Conservation (phyloP, 2,888 invertebrate genomes). For the Pecten maximus region DNA sequence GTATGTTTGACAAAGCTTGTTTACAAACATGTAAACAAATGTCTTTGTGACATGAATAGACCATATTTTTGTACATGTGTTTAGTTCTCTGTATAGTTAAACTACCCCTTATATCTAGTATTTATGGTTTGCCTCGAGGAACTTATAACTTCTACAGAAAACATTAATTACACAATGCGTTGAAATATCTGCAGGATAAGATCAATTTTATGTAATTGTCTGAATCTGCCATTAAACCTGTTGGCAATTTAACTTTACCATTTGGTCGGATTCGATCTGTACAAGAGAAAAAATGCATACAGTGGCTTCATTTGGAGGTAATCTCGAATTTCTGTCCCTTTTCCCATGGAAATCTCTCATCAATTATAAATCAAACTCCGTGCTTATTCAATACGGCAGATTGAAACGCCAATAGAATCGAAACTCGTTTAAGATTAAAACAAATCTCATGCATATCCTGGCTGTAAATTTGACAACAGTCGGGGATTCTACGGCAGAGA, state of each 20-base stretch:
- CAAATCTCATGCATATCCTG: conserved; percentile 3
- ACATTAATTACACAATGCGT: too few relatives aligned
- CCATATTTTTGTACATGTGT: too few relatives aligned
- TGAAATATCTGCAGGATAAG: background rate
- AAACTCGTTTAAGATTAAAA: background rate
- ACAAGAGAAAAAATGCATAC: background rate
- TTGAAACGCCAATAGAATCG: background rate
- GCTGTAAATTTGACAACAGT: conserved; percentile 1
- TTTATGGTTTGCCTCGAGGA: too few relatives aligned
- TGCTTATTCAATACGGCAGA: background rate
- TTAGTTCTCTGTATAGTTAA: too few relatives aligned
- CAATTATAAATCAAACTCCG: background rate
- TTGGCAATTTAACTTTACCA: background rate
- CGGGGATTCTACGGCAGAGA: background rate
- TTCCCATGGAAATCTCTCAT: background rate
- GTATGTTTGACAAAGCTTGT: too few relatives aligned
- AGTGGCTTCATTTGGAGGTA: background rate
- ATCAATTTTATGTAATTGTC: conserved; percentile 24
- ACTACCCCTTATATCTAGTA: too few relatives aligned
- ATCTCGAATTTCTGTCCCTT: background rate
- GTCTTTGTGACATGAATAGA: too few relatives aligned
- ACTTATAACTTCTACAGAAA: too few relatives aligned
- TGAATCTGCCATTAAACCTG: background rate
- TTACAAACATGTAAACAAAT: too few relatives aligned
- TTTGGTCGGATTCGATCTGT: background rate